A percentile compares a stretch with the other conserved stretches of the same genome.
These are phyloP conservation scores for Sympetrum striolatum DNA, from an alignment of 2,888 invertebrate species.

Conservation along the genomic window DNA sequence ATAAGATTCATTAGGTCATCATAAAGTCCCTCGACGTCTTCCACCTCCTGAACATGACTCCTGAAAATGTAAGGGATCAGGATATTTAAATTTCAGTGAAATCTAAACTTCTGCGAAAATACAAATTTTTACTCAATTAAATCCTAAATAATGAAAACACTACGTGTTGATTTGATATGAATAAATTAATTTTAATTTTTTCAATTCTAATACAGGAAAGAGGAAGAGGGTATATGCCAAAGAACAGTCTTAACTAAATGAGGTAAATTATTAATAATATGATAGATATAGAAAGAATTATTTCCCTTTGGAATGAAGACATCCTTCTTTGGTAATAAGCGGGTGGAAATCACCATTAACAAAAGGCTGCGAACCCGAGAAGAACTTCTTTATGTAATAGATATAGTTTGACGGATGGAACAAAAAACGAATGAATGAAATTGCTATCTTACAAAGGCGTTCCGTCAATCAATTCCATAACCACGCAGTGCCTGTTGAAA, in stretches of 20 bases:
- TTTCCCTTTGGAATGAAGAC: too few species aligned
- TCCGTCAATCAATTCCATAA: conserved; percentile 92
- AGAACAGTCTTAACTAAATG: neutral
- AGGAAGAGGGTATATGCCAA: neutral
- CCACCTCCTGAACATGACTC: conserved; percentile 68
- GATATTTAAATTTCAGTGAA: neutral
- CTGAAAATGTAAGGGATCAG: conserved; percentile 56
- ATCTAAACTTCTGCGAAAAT: too few species aligned
- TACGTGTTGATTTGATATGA: too few species aligned
- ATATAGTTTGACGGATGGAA: too few species aligned
- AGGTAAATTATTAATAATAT: neutral
- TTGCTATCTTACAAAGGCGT: conserved; percentile 73
- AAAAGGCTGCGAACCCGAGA: too few species aligned
- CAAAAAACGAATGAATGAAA: neutral
- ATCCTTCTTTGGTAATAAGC: too few species aligned
- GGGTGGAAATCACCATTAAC: too few species aligned
- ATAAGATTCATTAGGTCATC: conserved; percentile 94
- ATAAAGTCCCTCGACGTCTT: conserved; percentile 79
- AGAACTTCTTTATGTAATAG: too few species aligned
- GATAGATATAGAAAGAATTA: too few species aligned
- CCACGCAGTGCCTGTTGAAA: conserved; percentile 83
- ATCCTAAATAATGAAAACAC: neutral
- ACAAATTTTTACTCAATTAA: neutral
- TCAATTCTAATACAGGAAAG: neutral
- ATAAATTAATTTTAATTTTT: too few species aligned